A percentile compares a stretch with the other conserved stretches of the same genome.
Evolutionary conservation across 1,140 invertebrate genomes (phyloP).

Genomic region (Dendrolimus punctatus): DNA sequence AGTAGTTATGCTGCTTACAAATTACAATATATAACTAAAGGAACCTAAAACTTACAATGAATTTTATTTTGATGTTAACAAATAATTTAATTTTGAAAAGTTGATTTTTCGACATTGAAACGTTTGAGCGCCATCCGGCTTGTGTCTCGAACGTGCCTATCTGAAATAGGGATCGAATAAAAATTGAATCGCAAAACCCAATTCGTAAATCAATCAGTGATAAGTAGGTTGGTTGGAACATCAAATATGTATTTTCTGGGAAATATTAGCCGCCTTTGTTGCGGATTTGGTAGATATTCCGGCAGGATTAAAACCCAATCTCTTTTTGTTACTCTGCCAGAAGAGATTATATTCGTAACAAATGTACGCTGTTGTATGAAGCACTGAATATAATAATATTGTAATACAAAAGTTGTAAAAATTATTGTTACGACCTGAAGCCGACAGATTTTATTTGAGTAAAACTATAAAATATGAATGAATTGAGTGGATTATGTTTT

Average conservation of each 20-base stretch:
- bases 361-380: constrained; percentile 19
- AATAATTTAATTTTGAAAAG: too few relatives aligned
- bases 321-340: constrained; percentile 43
- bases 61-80: too few relatives aligned
- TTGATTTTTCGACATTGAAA: too few relatives aligned
- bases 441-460: constrained; percentile 8
- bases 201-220: constrained; percentile 22
- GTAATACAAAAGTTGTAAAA: constrained; percentile 16
- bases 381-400: constrained; percentile 17
- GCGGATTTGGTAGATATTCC: constrained; percentile 25
- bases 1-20: too few relatives aligned
- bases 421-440: constrained; percentile 14
- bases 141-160: too few relatives aligned
- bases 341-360: constrained; percentile 31
- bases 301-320: constrained; percentile 46
- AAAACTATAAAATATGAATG: constrained; percentile 10
- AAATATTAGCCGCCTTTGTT: constrained; percentile 26
- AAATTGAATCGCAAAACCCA: constrained; percentile 9
- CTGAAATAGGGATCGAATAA: neutral
- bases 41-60: too few relatives aligned
- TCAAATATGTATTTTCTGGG: constrained; percentile 23
- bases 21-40: too few relatives aligned
- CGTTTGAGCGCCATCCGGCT: too few relatives aligned
- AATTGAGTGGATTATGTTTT: too few relatives aligned
- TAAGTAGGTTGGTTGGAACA: constrained; percentile 20